These are phyloP conservation scores for Pectinophora gossypiella DNA, from an alignment of 1,140 invertebrate species.

Conservation along the genomic window DNA sequence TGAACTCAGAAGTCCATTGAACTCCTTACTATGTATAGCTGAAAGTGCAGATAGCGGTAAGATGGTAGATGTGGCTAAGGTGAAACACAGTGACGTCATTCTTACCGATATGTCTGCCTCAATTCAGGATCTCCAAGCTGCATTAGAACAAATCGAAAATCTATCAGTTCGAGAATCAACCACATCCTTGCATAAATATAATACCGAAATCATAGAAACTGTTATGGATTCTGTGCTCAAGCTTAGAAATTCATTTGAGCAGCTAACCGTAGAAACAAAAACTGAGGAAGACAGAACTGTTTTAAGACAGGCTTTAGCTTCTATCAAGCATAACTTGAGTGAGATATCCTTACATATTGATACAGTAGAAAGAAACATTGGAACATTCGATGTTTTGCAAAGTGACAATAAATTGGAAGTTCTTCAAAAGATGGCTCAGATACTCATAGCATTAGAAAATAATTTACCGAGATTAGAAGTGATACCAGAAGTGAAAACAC, in stretches of 20 bases:
- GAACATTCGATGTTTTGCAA: conserved; percentile 50
- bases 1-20: conserved; percentile 59
- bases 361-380: conserved; percentile 40
- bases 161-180: conserved; percentile 50
- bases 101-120: conserved; percentile 71
- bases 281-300: conserved; percentile 29
- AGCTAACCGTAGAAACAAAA: conserved; percentile 39
- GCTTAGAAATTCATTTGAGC: conserved; percentile 57
- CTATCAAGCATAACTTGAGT: conserved; percentile 46
- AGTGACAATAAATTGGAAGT: conserved; percentile 69
- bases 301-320: conserved; percentile 35
- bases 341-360: conserved; percentile 48
- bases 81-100: conserved; percentile 49
- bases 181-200: conserved; percentile 44
- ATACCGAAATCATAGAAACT: conserved; percentile 59
- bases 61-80: conserved; percentile 23
- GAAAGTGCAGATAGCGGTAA: conserved; percentile 39
- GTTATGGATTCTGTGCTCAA: conserved; percentile 57
- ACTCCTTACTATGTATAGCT: conserved; percentile 46
- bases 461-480: conserved; percentile 43
- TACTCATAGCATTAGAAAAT: conserved; percentile 65
- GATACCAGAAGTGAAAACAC: conserved; percentile 32
- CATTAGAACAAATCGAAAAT: conserved; percentile 66
- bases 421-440: conserved; percentile 73
- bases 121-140: conserved; percentile 72